Percentiles rank a stretch among this genome's conserved stretches.
Conservation (phyloP, 1,140 invertebrate species). For the Polypedilum vanderplanki region DNA sequence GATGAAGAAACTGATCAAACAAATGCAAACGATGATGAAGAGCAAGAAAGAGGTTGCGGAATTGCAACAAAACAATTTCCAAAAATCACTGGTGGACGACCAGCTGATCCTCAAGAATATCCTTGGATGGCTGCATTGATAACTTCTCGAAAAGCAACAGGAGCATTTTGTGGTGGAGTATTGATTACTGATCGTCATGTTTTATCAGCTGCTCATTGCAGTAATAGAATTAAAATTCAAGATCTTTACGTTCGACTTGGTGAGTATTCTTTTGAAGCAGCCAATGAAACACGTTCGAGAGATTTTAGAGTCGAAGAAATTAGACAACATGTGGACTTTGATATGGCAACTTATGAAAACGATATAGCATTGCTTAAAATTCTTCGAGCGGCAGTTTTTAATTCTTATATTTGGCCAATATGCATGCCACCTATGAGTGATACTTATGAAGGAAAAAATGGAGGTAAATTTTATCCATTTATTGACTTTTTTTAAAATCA, state of each 20-base stretch:
- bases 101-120: slow-evolving; percentile 63
- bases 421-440: slow-evolving; percentile 64
- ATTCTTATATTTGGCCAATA: slow-evolving; percentile 74
- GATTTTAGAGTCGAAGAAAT: slow-evolving; percentile 60
- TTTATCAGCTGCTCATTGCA: slow-evolving; percentile 74
- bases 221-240: slow-evolving; percentile 50
- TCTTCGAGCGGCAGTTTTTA: slow-evolving; percentile 58
- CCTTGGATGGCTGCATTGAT: slow-evolving; percentile 75
- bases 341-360: slow-evolving; percentile 59
- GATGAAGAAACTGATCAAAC: slow-evolving; percentile 34
- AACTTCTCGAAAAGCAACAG: slow-evolving; percentile 43
- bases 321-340: slow-evolving; percentile 56
- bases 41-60: slow-evolving; percentile 54
- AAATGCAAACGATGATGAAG: slow-evolving; percentile 5
- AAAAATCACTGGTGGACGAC: slow-evolving; percentile 54
- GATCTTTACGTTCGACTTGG: slow-evolving; percentile 67
- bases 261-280: slow-evolving; percentile 64
- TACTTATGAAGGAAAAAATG: slow-evolving; percentile 55
- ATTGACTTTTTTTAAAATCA: too few species aligned
- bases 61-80: slow-evolving; percentile 50
- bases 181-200: slow-evolving; percentile 72
- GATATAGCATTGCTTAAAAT: slow-evolving; percentile 76
- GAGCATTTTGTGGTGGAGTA: slow-evolving; percentile 68
- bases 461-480: too few species aligned
- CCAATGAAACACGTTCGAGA: slow-evolving; percentile 55